Conservation (phyloP, 2,113 vertebrate genomes). For the Phalacrocorax pelagicus region DNA sequence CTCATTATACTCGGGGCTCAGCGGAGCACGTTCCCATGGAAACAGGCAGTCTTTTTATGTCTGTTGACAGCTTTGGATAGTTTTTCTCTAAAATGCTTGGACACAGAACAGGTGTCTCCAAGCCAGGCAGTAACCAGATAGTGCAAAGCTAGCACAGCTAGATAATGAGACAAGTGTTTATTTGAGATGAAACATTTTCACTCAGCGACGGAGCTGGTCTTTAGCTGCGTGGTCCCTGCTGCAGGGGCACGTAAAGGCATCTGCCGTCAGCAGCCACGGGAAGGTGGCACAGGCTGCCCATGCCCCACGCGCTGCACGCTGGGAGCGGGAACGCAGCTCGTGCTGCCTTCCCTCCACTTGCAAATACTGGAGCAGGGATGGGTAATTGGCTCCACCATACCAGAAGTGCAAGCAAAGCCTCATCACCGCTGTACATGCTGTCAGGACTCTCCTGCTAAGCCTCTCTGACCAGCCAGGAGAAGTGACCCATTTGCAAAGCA, state of each 20-base stretch:
- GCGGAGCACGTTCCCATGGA: slow-evolving; percentile 57
- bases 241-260: background rate
- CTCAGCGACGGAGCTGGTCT: background rate
- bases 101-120: slow-evolving; percentile 61
- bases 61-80: slow-evolving; percentile 60
- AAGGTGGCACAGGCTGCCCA: background rate
- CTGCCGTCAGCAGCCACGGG: fast-evolving
- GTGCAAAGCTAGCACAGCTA: background rate
- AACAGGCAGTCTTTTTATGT: slow-evolving; percentile 51
- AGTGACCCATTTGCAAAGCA: background rate
- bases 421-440: fast-evolving
- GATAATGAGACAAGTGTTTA: slow-evolving; percentile 53
- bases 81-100: slow-evolving; percentile 53
- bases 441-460: background rate
- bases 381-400: fast-evolving
- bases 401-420: background rate
- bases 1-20: slow-evolving; percentile 30
- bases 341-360: background rate
- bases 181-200: slow-evolving; percentile 6
- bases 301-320: fast-evolving
- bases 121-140: slow-evolving; percentile 49
- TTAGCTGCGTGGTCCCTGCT: background rate
- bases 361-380: fast-evolving
- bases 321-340: background rate
- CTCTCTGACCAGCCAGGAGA: background rate